phyloP scores from a whole-genome alignment of 2,113 vertebrate genomes.

The Psephotus haematonotus region DNA sequence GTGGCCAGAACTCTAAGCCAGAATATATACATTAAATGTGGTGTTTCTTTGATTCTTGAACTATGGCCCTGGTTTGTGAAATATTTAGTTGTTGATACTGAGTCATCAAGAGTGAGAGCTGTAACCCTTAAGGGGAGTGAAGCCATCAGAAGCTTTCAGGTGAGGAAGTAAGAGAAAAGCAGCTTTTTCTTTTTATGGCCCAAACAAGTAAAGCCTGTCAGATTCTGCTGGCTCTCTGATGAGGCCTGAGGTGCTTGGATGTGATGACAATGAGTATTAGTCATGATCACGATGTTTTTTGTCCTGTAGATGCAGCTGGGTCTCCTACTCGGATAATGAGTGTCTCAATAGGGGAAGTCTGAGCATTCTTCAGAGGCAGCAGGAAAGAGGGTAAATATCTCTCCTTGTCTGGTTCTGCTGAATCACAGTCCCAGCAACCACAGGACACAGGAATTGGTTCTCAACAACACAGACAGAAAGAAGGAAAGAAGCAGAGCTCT shows the following conservation, averaged over 20 bases:
- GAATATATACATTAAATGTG: neutral
- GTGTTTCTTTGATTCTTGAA: neutral
- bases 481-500: neutral
- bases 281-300: neutral
- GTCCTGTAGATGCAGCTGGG: constrained; percentile 1
- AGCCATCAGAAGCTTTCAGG: neutral
- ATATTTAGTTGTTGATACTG: neutral
- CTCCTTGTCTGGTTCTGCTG: neutral
- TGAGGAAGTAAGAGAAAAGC: neutral
- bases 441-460: neutral
- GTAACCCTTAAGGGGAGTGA: neutral
- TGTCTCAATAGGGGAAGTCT: neutral
- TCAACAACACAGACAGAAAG: neutral
- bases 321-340: neutral
- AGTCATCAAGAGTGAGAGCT: neutral
- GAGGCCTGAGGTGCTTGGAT: neutral
- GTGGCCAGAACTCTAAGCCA: neutral
- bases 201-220: neutral
- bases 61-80: neutral
- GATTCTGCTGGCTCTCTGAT: neutral
- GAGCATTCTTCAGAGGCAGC: neutral
- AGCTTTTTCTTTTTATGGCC: neutral
- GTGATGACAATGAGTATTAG: neutral
- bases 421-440: neutral
- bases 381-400: neutral